Evolutionary conservation across 1,140 invertebrate genomes (phyloP), one percentile per base, ranked within the genome.

Genomic region (Matsumurasca onukii): DNA sequence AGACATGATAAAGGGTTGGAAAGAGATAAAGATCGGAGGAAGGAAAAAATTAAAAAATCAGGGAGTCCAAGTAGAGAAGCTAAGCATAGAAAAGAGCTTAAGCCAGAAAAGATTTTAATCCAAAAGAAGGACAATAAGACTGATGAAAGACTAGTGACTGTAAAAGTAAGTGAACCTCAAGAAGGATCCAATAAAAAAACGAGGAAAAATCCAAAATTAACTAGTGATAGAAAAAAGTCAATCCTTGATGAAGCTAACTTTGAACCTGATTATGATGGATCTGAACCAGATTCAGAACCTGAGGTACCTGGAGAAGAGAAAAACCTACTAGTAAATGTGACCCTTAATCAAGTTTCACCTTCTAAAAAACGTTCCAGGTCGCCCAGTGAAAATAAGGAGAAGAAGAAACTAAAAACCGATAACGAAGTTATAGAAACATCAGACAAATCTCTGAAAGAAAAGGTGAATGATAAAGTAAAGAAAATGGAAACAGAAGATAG

Each of bases 401-500:
- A 71, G 30, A 71, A 69, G 24, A 71, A 69, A 66, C 9, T 59
- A 17, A 68, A 63, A 63, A n/a, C 34, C 13, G 67, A 63, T 30
- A 29, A 31, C 31, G 67, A 71, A 24, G 64, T 70, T 3, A 68
- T 70, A 17, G 70, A 75, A 27, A 51, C 52, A 3, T 29, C 29
- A 2, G 70, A 72, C 13, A 71, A 71, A 39, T 65, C 62, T 3
- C 55, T 67, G 3, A 73, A 75, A 64, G 74, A 71, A 2, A 73
- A 75, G 61, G 74, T 71, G 31, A 72, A 69, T 49, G 70, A 68
- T 12, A 72, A 73, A 51, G 71, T 73, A 24, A 69, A 71, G 17
- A 75, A 74, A 61, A 51, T 61, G 68, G 45, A 70, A 69, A 9
- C 73, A 69, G 66, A 73, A 69, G 64, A 73, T 70, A 65, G 72